These are phyloP conservation scores for Drosophila nr. perissopoda DNA, from an alignment of 2,888 invertebrate species.

Conservation along the genomic window DNA sequence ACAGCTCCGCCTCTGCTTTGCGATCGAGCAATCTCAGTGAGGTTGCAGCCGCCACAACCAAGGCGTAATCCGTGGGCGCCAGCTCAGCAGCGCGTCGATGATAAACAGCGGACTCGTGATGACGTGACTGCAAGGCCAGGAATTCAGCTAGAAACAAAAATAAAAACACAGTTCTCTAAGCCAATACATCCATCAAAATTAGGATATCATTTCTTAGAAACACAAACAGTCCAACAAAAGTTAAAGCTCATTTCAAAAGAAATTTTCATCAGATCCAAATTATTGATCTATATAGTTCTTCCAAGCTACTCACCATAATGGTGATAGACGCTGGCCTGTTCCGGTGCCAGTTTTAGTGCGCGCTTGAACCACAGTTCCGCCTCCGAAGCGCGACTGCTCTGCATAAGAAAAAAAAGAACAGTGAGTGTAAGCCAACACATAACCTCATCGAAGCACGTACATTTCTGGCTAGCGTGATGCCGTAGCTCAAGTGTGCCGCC, in stretches of 20 bases:
- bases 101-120: conserved; percentile 93
- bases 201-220: neutral
- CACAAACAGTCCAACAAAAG: neutral
- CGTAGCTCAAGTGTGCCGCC: conserved; percentile 95
- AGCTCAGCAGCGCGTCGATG: conserved; percentile 92
- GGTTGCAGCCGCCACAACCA: conserved; percentile 95
- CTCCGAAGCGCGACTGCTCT: conserved; percentile 92
- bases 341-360: conserved; percentile 92
- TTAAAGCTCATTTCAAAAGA: neutral
- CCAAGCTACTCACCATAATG: conserved; percentile 91
- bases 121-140: conserved; percentile 91
- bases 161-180: neutral
- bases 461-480: conserved; percentile 94
- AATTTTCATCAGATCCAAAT: neutral
- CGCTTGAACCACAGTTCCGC: conserved; percentile 96
- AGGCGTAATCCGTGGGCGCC: conserved; percentile 91
- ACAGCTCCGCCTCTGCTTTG: conserved; percentile 92
- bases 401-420: conserved; percentile 44
- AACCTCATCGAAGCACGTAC: conserved; percentile 86
- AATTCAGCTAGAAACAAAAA: conserved; percentile 91
- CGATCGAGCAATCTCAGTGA: conserved; percentile 93
- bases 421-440: neutral
- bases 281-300: neutral
- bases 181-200: neutral
- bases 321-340: conserved; percentile 93